Base-by-base conservation (phyloP, 1,140 invertebrate genomes). In the Tetranychus urticae region DNA sequence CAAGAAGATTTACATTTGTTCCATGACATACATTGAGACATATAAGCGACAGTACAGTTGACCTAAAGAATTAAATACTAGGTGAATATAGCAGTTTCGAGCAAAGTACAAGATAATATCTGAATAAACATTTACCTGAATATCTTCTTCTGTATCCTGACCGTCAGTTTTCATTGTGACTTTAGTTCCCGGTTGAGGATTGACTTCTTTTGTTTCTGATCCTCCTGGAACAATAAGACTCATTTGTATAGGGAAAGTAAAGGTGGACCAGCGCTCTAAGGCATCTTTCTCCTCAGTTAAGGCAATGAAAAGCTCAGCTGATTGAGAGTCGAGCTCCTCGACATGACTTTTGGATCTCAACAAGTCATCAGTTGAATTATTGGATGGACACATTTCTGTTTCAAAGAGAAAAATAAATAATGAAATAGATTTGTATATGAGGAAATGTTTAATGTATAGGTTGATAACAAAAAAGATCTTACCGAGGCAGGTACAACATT, bases 401-500 rank as follows among this genome's bases (percentile, higher is more conserved):
- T 47, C 45, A 59, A 46, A 23, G 14, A 14, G 31, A 52, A 52
- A 52, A 33, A 6, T 6, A 33, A 7, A 52, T 5, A 52, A n/a
- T 33, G 5, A 23, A 33, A 50, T n/a, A 23, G 23, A 23, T 23
- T 23, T 23, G 23, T 23, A 23, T 23, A 23, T 23, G 23, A 23
- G 31, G 61, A 12, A 59, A 60, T 46, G 55, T 56, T 36, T n/a
- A 45, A 56, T n/a, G 59, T 48, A 31, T 33, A 55, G n/a, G 58
- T 31, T 35, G 6, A 37, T 34, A 54, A 13, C 23, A 8, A 50
- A 47, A 34, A 45, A 34, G 36, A 31, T 69, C 82, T 80, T 74
- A 89, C 86, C 87, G 66, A 94, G 85, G 78, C 90, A 96, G 52
- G 86, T 89, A 70, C 91, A 96, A 72, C 91, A 94, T 71, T 94